phyloP scores from a whole-genome alignment of 2,797 vertebrate species.

The Xerus rutilus region DNA sequence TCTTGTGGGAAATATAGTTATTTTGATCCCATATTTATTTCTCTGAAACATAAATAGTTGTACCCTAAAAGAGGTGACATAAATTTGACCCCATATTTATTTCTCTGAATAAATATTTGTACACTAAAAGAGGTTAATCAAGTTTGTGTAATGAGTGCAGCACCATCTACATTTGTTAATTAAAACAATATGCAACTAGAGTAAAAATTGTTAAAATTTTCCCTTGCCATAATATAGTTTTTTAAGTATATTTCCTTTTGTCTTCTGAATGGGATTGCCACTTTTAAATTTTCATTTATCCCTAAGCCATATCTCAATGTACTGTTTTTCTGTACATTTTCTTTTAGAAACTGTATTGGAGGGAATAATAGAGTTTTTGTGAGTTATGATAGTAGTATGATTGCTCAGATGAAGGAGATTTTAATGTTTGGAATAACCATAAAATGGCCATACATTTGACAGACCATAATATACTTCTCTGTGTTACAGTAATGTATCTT shows the following conservation, averaged over 20 bases:
- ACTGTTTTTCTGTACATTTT: constrained; percentile 3
- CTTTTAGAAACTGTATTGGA: constrained; percentile 34
- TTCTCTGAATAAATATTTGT: background rate
- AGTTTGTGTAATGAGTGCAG: background rate
- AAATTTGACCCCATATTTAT: too few relatives aligned
- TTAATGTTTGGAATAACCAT: constrained; percentile 35
- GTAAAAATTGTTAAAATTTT: constrained; percentile 15
- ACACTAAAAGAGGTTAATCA: background rate
- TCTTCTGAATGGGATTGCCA: constrained; percentile 1
- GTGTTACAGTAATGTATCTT: constrained; percentile 63
- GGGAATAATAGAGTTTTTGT: background rate
- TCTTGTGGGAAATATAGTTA: background rate
- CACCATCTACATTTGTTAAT: constrained; percentile 17
- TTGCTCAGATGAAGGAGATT: constrained; percentile 34
- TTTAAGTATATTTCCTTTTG: constrained; percentile 42
- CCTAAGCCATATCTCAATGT: background rate
- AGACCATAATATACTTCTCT: constrained; percentile 51
- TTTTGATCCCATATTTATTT: background rate
- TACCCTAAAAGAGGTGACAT: background rate
- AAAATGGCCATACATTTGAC: constrained; percentile 61
- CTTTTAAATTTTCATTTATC: constrained; percentile 61
- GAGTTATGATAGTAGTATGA: constrained; percentile 27
- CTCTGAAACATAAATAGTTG: background rate
- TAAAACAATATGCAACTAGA: constrained; percentile 49
- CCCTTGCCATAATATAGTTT: background rate